phyloP scores from a whole-genome alignment of 2,113 vertebrate genomes.

The Cavia aperea region DNA sequence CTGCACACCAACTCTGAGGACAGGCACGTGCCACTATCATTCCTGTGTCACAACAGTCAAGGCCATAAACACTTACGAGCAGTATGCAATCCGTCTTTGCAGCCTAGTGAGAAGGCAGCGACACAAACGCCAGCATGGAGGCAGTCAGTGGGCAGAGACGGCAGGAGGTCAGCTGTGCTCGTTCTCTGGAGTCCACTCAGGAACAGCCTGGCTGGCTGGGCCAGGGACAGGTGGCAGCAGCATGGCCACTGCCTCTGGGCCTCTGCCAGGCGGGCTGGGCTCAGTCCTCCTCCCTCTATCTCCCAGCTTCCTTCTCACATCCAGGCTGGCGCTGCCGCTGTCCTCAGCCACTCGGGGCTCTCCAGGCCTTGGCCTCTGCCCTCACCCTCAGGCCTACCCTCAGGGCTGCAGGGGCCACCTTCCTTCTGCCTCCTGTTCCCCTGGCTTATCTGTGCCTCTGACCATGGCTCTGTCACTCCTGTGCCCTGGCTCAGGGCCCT shows the following conservation, averaged over 20 bases:
- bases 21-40: neutral
- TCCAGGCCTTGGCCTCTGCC: neutral
- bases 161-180: rapidly evolving
- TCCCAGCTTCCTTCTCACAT: neutral
- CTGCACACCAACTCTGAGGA: neutral
- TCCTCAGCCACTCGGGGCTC: neutral
- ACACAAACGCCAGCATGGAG: neutral
- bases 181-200: neutral
- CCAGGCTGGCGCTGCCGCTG: neutral
- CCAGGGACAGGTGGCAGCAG: neutral
- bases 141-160: neutral
- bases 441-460: neutral
- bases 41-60: neutral
- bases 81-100: neutral
- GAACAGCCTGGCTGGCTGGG: neutral
- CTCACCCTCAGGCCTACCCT: too few species aligned
- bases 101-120: neutral
- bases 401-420: neutral
- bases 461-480: neutral
- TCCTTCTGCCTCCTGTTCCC: neutral
- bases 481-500: neutral
- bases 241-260: neutral
- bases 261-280: neutral
- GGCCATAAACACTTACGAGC: neutral
- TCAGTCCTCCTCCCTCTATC: neutral